A percentile compares a stretch with the other conserved stretches of the same genome.
Evolutionary conservation across 2,113 vertebrate species (phyloP).

Genomic region (Callionymus lyra): DNA sequence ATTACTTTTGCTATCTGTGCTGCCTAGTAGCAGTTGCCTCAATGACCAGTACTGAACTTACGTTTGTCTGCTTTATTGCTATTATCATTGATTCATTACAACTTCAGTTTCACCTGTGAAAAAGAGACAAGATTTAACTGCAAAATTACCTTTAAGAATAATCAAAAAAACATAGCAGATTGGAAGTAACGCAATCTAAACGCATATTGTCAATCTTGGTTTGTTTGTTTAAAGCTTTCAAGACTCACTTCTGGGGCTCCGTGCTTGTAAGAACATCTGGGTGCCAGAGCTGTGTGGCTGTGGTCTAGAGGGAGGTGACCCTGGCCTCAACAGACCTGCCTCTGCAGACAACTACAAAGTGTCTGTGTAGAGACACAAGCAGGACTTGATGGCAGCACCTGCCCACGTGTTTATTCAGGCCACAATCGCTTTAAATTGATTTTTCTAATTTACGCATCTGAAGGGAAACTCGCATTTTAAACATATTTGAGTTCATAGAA

Average conservation of each 20-base stretch:
- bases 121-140: too few species aligned
- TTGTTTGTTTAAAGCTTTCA: constrained; percentile 50
- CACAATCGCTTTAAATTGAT: constrained; percentile 8
- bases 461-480: too few species aligned
- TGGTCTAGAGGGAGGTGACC: constrained; percentile 73
- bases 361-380: constrained; percentile 56
- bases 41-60: too few species aligned
- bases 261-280: constrained; percentile 71
- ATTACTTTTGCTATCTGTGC: too few species aligned
- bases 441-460: too few species aligned
- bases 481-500: constrained; percentile 23
- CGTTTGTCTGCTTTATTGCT: too few species aligned
- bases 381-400: constrained; percentile 63
- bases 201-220: constrained; percentile 26
- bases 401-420: constrained; percentile 77
- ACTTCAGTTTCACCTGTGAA: too few species aligned
- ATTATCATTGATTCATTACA: too few species aligned
- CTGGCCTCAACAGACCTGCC: constrained; percentile 70
- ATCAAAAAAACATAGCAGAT: too few species aligned
- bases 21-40: too few species aligned
- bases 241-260: constrained; percentile 16
- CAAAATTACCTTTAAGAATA: too few species aligned
- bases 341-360: constrained; percentile 34
- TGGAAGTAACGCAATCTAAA: too few species aligned
- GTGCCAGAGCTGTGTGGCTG: constrained; percentile 65